A percentile compares a stretch with the other conserved stretches of the same genome.
phyloP scores from a whole-genome alignment of 2,113 vertebrate species.

The Orcinus orca region DNA sequence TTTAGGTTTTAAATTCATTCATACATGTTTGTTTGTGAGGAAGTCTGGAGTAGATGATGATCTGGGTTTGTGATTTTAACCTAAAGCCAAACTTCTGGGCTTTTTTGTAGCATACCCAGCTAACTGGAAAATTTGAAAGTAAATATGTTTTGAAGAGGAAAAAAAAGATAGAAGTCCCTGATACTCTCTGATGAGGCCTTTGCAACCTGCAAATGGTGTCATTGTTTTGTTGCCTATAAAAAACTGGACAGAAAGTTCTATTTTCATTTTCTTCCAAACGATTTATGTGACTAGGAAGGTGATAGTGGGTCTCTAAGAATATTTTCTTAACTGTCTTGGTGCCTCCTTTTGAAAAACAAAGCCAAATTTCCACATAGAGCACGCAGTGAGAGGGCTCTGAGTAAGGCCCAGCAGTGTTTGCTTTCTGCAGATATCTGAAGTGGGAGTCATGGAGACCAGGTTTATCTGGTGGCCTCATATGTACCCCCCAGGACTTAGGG shows the following conservation, averaged over 20 bases:
- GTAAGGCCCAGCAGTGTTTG: not conserved
- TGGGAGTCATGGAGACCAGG: slow-evolving; percentile 10
- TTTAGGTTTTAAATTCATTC: not conserved
- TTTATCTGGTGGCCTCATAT: not conserved
- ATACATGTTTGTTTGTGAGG: not conserved
- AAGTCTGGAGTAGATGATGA: not conserved
- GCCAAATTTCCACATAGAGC: not conserved
- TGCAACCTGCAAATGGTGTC: not conserved
- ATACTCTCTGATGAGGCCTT: not conserved
- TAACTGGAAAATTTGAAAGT: slow-evolving; percentile 35
- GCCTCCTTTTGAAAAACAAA: not conserved
- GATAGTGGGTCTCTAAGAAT: not conserved
- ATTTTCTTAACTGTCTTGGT: not conserved
- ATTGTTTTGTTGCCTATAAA: not conserved
- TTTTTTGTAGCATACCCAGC: not conserved
- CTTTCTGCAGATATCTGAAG: not conserved
- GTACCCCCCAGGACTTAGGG: not conserved
- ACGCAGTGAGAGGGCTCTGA: not conserved
- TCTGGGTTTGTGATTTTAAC: not conserved
- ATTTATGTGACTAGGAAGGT: not conserved
- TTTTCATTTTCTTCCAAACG: slow-evolving; percentile 20
- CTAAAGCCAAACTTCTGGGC: slow-evolving; percentile 5
- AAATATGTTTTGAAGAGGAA: slow-evolving; percentile 39
- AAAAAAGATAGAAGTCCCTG: not conserved
- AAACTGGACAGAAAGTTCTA: not conserved